Conservation (phyloP, 2,888 invertebrate genomes). For the Ethmia dodecea region DNA sequence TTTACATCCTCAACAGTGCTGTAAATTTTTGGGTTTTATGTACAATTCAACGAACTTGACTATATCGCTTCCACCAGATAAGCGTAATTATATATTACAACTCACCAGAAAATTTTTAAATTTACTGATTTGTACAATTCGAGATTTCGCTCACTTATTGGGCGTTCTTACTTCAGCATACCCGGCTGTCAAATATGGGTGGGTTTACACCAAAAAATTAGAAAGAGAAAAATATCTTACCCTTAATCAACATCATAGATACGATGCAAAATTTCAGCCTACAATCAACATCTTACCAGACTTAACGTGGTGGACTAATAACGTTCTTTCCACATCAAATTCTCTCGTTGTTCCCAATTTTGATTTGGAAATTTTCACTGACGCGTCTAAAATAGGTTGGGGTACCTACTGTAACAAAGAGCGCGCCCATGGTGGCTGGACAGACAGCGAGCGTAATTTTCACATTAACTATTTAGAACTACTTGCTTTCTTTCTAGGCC, state of each 20-base stretch:
- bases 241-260: not conserved
- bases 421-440: conserved; percentile 3
- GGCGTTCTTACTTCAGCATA: not conserved
- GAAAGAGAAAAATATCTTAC: not conserved
- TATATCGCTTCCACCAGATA: not conserved
- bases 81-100: not conserved
- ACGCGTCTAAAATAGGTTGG: conserved; percentile 13
- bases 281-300: not conserved
- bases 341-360: not conserved
- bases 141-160: not conserved
- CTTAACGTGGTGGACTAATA: not conserved
- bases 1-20: not conserved
- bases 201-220: not conserved
- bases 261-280: not conserved
- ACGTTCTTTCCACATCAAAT: not conserved
- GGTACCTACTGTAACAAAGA: conserved; percentile 1
- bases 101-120: not conserved
- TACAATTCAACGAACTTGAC: not conserved
- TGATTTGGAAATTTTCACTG: conserved; percentile 9
- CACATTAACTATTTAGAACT: conserved; percentile 11
- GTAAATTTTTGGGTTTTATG: not conserved
- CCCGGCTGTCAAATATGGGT: not conserved
- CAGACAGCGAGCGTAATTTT: not conserved
- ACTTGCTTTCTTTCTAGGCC: conserved; percentile 1
- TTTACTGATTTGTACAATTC: not conserved